Base-by-base conservation (phyloP, 2,113 vertebrate species). In the Myxocyprinus asiaticus region DNA sequence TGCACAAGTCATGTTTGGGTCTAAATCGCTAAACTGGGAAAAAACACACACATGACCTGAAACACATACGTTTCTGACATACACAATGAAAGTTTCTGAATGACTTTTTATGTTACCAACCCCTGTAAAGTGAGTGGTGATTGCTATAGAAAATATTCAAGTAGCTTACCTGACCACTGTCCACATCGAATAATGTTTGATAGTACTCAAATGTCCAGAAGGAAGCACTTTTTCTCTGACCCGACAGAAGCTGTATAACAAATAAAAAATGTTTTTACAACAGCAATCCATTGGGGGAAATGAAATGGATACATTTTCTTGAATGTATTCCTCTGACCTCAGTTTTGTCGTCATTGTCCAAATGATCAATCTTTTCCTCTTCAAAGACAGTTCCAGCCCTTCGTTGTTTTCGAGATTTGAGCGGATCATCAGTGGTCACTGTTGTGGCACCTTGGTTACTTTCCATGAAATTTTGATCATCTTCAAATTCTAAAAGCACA, bases 201-300 rank as follows among this genome's bases (percentile, higher is more conserved):
- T 99, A 99, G 87, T 98, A 99, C 15, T 98, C 97, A 88, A 99
- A 97, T 0, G 97, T 96, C 98, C 97, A 99, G 91, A 99, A 98
- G 48, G 97, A 95, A 45, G 92, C 92, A 85, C 86, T 95, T 92
- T 95, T 96, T 92, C 94, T 97, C 87, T 96, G 91, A 75, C 94
- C 94, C 8, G 95, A 92, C 80, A 98, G 95, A 83, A 99, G 92
- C 97, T 99, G 79, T 55, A 55, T 7, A 61, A 55, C 0, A 56
- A 73, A 47, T 5, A 4, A 71, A 67, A n/a, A 61, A 0, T 17
- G 75, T 6, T 0, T 4, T n/a, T n/a, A n/a, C n/a, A n/a, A n/a
- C n/a, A n/a, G 51, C 17, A 7, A 10, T 75, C 42, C 11, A 22
- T 1, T 8, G 7, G 56, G 15, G 9, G 9, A 71, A 17, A 14